These are phyloP conservation scores for Pollenia griseotomentosa DNA, from an alignment of 2,888 invertebrate species.

Conservation along the genomic window DNA sequence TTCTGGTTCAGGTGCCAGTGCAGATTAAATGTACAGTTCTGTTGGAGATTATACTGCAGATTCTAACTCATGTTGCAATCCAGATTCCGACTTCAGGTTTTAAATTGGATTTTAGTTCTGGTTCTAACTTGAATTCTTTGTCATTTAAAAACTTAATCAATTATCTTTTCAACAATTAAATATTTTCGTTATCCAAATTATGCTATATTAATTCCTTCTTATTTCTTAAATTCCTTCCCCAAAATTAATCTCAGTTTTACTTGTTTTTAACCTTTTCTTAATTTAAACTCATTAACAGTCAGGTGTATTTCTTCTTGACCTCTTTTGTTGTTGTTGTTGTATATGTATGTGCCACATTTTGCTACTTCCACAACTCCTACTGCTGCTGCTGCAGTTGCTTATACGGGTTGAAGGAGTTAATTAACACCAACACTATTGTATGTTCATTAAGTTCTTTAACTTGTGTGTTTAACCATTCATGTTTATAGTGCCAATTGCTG, in stretches of 20 bases:
- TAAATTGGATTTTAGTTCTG: too few relatives aligned
- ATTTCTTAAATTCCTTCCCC: too few relatives aligned
- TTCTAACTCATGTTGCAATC: too few relatives aligned
- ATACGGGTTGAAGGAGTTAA: slow-evolving; percentile 15
- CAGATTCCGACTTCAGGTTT: too few relatives aligned
- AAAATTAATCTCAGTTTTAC: background rate
- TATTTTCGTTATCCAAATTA: too few relatives aligned
- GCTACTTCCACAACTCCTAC: background rate
- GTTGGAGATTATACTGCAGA: too few relatives aligned
- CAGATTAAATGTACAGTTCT: too few relatives aligned
- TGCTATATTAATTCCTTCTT: too few relatives aligned
- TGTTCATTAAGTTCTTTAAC: slow-evolving; percentile 22
- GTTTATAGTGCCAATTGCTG: slow-evolving; percentile 45
- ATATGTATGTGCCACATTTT: background rate
- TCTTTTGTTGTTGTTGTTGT: background rate
- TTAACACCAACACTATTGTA: slow-evolving; percentile 35
- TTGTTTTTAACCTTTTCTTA: background rate
- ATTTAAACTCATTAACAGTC: background rate
- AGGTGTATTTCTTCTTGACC: background rate
- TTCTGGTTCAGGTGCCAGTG: too few relatives aligned
- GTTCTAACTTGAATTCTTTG: too few relatives aligned
- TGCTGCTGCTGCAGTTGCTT: background rate
- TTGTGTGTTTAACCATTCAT: slow-evolving; percentile 27
- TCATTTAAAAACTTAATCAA: background rate
- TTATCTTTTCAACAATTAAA: too few relatives aligned